Evolutionary conservation across 2,113 vertebrate species (phyloP), one percentile per base, ranked within the genome.

Genomic region (Casuarius casuarius): DNA sequence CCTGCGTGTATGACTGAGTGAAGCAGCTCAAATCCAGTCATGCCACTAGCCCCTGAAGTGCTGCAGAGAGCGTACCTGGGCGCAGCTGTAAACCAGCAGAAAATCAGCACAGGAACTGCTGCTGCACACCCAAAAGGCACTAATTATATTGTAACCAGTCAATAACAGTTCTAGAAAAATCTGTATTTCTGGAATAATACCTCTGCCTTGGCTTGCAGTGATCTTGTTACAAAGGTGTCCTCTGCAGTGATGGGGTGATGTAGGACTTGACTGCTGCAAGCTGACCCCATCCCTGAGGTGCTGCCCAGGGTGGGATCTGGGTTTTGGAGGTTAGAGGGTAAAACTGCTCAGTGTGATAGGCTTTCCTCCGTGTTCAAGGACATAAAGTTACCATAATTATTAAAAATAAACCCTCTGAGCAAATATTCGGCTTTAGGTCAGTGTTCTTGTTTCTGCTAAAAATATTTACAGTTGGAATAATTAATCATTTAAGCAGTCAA

Each of bases 401-500:
- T 82, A 49, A 42, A 96, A 87, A 84, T 58, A 87, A 87, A 71
- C 63, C 9, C 26, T 38, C 61, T 9, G 5, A 67, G 22, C 83
- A 79, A 56, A 87, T 81, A 61, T 63, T 96, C 68, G 46, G 61
- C 78, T 94, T 84, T 52, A 89, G 78, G 56, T 81, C 78, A 84
- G 31, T 82, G 54, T 93, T 95, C 38, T 94, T 28, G 44, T 96
- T 95, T 94, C 51, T 84, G 35, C 40, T 35, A 88, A 38, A 59
- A 87, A 75, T 92, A 70, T 89, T 96, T 95, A 33, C 22, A 12
- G 75, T 80, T 63, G 82, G 77, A 90, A 79, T 71, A 97, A 95
- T 91, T 90, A 94, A 87, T 96, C 63, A 85, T 84, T 75, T 87
- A 68, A 88, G 29, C 16, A 31, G 51, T 76, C 74, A 92, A 88